Base-by-base conservation (phyloP, 2,888 invertebrate genomes). In the Matsumyia berberina region DNA sequence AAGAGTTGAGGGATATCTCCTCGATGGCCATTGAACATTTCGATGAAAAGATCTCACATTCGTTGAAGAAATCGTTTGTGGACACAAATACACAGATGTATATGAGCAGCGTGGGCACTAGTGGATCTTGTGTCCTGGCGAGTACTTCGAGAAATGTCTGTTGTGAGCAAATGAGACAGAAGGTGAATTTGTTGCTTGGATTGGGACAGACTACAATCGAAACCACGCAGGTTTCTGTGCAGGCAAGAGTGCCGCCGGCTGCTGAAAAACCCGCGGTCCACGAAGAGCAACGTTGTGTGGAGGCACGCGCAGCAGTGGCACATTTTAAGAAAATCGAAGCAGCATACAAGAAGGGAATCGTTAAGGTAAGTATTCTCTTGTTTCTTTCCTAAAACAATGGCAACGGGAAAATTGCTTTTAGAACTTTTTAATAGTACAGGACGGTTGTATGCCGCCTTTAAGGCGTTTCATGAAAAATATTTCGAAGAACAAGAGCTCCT, bases 1-100 rank as follows among this genome's bases (percentile, higher is more conserved):
- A 97, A 89, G 98, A 98, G 89, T 89, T 98, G 6, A 92, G 98
- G 0, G 98, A 98, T 88, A 96, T 98, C 85, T 97, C 97, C 37
- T 97, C 97, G 0, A 92, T 92, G 92, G 98, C 98, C 0, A 98
- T 98, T 93, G 98, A 98, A 89, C 97, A 98, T 91, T 98, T 98
- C 90, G 98, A 98, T 89, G 98, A 98, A 89, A 96, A 96, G 89
- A 96, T 98, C 55, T 91, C 90, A 0, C 87, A 87, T 46, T 86
- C 87, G 24, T 70, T 90, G 7, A 90, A 89, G 80, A 88, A 88
- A 69, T 78, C 88, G 7, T 88, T 87, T 51, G 76, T 87, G 6
- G 88, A 88, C 39, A 70, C 73, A 33, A 86, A 72, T 29, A 53
- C 77, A 12, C 76, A 70, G 8, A 78, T 83, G 74, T 79, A 82